Base-by-base conservation (phyloP, 2,113 vertebrate genomes). In the Pyxicephalus adspersus region DNA sequence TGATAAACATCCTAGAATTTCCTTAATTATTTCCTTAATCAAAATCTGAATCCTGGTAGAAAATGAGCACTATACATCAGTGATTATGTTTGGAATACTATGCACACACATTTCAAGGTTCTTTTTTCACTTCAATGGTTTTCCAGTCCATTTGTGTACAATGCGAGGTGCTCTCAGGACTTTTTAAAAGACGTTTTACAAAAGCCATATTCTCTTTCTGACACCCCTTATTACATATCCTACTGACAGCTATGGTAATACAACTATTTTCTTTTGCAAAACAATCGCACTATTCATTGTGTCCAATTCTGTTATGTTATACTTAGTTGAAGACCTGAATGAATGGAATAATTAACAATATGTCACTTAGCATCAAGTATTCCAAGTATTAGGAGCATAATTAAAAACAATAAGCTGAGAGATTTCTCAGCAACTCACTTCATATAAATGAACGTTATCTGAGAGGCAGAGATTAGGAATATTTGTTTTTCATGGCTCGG, bases 401-500 rank as follows among this genome's bases (percentile, higher is more conserved):
- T 55, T 78, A 78, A 66, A 67, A 34, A 28, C 64, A 78, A 78
- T 34, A 78, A 78, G 51, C 76, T 55, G 51, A 67, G 22, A 55
- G 13, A 52, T 77, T 64, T 77, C 63, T 34, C 61, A 13, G 63
- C 15, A 16, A 26, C 50, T 55, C 28, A 77, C 55, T 1, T 18
- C 20, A 66, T 29, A 58, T 58, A 73, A 77, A 55, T 55, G 45
- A 65, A 50, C 72, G 77, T 52, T 63, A 71, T 63, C 66, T 52
- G 55, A 71, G 55, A 80, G 55, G 57, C 23, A 60, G 67, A 72
- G 45, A 71, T 71, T 80, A 54, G 34, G 72, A 52, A 63, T 72
- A 80, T 80, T 80, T 80, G 66, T 78, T 66, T 78, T 78, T 78
- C 51, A 54, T 72, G n/a, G 78, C 28, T 79, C 52, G 9, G 60